Base-by-base conservation (phyloP, 2,888 invertebrate species). In the Eristalis intricaria region DNA sequence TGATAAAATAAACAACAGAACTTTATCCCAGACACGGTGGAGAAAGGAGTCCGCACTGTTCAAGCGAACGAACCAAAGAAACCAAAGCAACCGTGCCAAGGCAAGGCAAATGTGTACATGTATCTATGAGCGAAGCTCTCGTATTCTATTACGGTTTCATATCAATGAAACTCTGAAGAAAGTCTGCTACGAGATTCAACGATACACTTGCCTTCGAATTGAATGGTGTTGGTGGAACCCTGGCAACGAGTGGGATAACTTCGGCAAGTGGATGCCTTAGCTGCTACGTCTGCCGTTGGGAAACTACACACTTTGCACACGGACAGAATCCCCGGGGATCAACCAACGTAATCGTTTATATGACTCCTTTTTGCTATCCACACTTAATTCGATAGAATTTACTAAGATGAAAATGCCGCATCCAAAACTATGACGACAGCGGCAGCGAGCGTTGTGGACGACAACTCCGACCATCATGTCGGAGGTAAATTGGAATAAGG, bases 341-440 rank as follows among this genome's bases (percentile, higher is more conserved):
- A 89, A 89, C 89, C 88, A 89, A 87, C 89, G 87, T 89, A 89
- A 89, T 89, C 89, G 89, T 87, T 89, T 89, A 89, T 89, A 89
- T 88, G 89, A 89, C 89, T 89, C 89, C 89, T 89, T 89, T 89
- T 89, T 87, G 79, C 87, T 78, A 84, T 84, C 81, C 88, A 77
- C 88, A 88, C 88, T 88, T 84, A 88, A 88, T 88, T 84, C 88
- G 80, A 84, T 75, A 84, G 77, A 88, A 88, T 88, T 81, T 80
- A 80, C 69, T 80, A 76, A 85, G 85, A 80, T 78, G 80, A 83
- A 86, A 86, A 86, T 83, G 74, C 78, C 86, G 50, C 75, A 82
- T 75, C 75, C 65, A 66, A 86, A 81, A 85, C 58, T 74, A 63
- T 70, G 86, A 82, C 68, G 82, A 82, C 50, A 66, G 63, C 50